Percentiles rank a stretch among this genome's conserved stretches.
These are phyloP conservation scores for Dromaius novaehollandiae DNA, from an alignment of 2,113 vertebrate genomes.

Conservation along the genomic window DNA sequence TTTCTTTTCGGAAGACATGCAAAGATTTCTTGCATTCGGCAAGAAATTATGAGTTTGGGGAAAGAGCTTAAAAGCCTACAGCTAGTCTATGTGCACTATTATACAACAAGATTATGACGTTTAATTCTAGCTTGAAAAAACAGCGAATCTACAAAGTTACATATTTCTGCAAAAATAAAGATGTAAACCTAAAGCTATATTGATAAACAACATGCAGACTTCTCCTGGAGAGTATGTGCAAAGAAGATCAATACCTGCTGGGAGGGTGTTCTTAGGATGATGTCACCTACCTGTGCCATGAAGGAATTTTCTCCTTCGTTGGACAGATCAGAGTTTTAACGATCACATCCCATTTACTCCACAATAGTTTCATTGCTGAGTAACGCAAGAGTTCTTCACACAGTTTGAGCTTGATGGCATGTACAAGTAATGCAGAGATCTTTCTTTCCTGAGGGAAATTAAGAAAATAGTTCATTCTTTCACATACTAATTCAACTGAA, in stretches of 20 bases:
- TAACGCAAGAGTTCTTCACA: conserved; percentile 1
- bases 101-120: neutral
- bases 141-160: neutral
- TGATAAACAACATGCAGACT: neutral
- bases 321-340: neutral
- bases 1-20: neutral
- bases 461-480: conserved; percentile 56
- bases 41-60: neutral
- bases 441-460: conserved; percentile 55
- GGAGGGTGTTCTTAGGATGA: neutral
- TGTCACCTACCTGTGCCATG: neutral
- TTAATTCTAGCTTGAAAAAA: conserved; percentile 24
- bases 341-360: neutral
- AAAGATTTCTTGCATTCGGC: neutral
- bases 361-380: conserved; percentile 1
- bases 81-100: neutral
- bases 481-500: conserved; percentile 2
- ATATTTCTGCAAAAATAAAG: neutral
- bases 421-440: neutral
- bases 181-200: neutral
- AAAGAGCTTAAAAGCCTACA: neutral
- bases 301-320: conserved; percentile 25
- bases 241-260: neutral
- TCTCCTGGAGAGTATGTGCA: neutral
- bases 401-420: conserved; percentile 13